These are phyloP conservation scores for Rhopilema esculentum DNA, from an alignment of 30 jellyfish, hydroid and myxozoan genomes.

Conservation along the genomic window DNA sequence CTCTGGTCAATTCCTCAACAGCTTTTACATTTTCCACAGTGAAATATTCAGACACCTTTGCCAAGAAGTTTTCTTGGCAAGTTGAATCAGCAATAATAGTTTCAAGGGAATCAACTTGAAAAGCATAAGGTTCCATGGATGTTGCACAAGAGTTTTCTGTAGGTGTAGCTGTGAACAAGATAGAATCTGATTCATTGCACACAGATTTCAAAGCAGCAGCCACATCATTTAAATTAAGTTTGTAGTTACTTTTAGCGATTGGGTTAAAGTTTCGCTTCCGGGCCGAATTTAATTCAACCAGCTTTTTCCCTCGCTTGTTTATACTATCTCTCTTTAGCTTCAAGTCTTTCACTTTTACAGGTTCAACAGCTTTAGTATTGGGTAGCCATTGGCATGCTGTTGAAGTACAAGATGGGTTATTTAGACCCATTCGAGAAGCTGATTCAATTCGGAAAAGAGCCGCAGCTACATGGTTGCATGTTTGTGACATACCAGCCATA, in stretches of 20 bases:
- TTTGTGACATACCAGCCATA: constrained; percentile 65
- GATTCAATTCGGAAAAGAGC: constrained; percentile 65
- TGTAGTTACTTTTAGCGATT: constrained; percentile 11
- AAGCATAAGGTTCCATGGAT: neutral
- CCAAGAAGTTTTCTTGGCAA: too few relatives aligned
- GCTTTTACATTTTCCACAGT: neutral
- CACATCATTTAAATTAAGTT: constrained; percentile 2
- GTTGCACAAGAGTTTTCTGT: too few relatives aligned
- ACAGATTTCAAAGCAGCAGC: constrained; percentile 10
- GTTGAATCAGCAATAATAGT: neutral
- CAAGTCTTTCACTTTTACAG: constrained; percentile 34
- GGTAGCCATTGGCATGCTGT: constrained; percentile 53
- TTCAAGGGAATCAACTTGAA: neutral
- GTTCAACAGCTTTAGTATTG: constrained; percentile 27
- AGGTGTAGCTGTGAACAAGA: constrained; percentile 49
- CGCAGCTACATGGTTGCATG: constrained; percentile 80
- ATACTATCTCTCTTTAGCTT: constrained; percentile 40
- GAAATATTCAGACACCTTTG: too few relatives aligned
- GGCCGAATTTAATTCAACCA: constrained; percentile 10
- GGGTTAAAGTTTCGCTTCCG: constrained; percentile 42
- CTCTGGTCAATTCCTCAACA: constrained; percentile 16
- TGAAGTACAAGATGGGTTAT: constrained; percentile 62
- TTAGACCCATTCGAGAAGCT: constrained; percentile 62
- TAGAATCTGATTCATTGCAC: constrained; percentile 29
- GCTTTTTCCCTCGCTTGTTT: constrained; percentile 4